These are phyloP conservation scores for Brassicogethes aeneus DNA, from an alignment of 2,888 invertebrate genomes.

Conservation along the genomic window DNA sequence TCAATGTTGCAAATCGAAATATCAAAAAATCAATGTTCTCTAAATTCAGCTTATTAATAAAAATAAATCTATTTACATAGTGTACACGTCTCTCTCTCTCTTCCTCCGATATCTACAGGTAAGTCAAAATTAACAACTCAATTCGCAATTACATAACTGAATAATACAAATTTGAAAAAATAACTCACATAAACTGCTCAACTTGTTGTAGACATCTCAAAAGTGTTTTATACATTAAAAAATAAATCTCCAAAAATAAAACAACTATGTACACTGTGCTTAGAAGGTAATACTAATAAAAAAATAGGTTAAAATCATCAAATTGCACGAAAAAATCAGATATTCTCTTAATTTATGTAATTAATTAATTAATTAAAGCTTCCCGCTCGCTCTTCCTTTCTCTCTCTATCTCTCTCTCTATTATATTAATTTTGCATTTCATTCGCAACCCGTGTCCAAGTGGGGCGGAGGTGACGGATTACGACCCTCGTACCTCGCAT, in stretches of 20 bases:
- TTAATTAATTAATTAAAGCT: conserved; percentile 23
- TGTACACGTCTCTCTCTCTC: conserved; percentile 20
- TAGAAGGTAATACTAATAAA: conserved; percentile 17
- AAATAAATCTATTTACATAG: conserved; percentile 24
- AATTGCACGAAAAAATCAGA: conserved; percentile 21
- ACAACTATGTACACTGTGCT: conserved; percentile 31
- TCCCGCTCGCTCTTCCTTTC: conserved; percentile 8
- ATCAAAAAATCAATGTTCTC: conserved; percentile 24
- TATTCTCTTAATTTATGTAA: conserved; percentile 23
- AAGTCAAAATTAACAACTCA: conserved; percentile 17
- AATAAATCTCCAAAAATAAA: conserved; percentile 34
- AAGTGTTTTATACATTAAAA: conserved; percentile 21
- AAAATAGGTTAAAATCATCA: conserved; percentile 11
- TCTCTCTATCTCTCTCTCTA: conserved; percentile 1
- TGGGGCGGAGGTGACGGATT: conserved; percentile 41
- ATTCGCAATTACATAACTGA: conserved; percentile 8
- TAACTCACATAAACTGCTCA: background rate
- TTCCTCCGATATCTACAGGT: conserved; percentile 19
- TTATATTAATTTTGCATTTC: background rate
- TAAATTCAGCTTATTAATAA: conserved; percentile 23
- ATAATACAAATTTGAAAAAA: conserved; percentile 10
- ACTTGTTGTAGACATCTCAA: conserved; percentile 8
- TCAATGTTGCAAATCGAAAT: conserved; percentile 17
- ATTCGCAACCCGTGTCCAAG: conserved; percentile 17
- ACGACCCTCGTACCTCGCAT: conserved; percentile 38